Evolutionary conservation across 2,888 invertebrate species (phyloP), one percentile per base, ranked within the genome.

Genomic region (Cybosia mesomella): DNA sequence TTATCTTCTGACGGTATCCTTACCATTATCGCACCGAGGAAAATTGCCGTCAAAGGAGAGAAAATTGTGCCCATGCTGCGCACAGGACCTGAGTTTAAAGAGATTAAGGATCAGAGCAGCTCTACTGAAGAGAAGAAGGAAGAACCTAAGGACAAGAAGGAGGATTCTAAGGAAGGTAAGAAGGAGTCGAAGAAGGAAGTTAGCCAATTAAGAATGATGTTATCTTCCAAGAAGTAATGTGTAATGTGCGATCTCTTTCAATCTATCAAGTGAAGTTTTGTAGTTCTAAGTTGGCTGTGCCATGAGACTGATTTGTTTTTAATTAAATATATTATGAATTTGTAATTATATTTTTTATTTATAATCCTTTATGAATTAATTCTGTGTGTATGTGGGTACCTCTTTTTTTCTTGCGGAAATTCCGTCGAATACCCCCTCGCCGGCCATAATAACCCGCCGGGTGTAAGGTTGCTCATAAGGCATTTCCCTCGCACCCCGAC

Each of bases 1-100:
- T 90, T 98, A 54, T 97, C 97, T 8, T 96, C 97, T 0, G 97
- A 97, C 84, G 97, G 97, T 1, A 95, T 97, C 18, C 90, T 97
- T 34, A 96, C 96, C 28, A 95, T 97, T 32, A 96, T 95, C 22
- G 97, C 96, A 13, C 97, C 97, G 0, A 81, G 82, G 68, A 85
- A 84, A 60, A 68, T 15, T 7, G 18, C 43, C 18, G 7, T 18
- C 5, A 18, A 5, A 28, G 28, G 28, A 28, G 1, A 18, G 7
- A 43, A 18, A 43, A 18, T 18, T 18, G 7, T 43, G 18, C 18
- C 43, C 7, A 15, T 43, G 18, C 3, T 7, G 18, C 18, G 18
- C 18, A 18, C 18, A 13, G 39, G 39, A 0, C 18, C 43, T 43
- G 18, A 43, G 8, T 18, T 1, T 3, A 5, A 18, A 18, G 43